These are phyloP conservation scores for Lasiurus cinereus DNA, from an alignment of 2,113 vertebrate species.

Conservation along the genomic window DNA sequence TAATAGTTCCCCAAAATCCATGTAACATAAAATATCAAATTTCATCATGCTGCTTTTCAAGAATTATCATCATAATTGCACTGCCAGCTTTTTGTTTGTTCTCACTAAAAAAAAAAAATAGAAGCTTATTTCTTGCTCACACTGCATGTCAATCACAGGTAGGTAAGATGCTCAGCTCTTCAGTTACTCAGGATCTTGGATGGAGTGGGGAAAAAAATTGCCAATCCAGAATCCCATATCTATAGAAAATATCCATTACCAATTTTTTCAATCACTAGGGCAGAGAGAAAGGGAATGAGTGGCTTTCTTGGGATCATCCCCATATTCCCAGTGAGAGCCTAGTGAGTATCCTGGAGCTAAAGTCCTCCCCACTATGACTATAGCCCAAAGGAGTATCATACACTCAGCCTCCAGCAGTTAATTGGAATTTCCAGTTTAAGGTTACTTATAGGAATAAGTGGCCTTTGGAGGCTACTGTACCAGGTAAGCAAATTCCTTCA, in stretches of 20 bases:
- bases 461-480: neutral
- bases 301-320: neutral
- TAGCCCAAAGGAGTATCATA: neutral
- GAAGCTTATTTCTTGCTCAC: neutral
- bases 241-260: neutral
- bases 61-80: neutral
- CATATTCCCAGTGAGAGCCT: neutral
- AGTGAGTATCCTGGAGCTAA: neutral
- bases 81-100: neutral
- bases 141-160: neutral
- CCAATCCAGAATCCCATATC: neutral
- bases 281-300: neutral
- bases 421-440: neutral
- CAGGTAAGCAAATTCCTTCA: neutral
- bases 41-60: neutral
- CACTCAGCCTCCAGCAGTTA: neutral
- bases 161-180: neutral
- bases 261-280: neutral
- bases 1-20: neutral
- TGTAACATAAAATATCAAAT: slow-evolving; percentile 46
- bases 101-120: slow-evolving; percentile 1
- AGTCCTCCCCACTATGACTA: neutral
- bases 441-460: neutral
- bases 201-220: neutral
- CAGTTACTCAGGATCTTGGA: neutral